Evolutionary conservation across 1,140 invertebrate genomes (phyloP).

Genomic region (Euborellia annulipes): DNA sequence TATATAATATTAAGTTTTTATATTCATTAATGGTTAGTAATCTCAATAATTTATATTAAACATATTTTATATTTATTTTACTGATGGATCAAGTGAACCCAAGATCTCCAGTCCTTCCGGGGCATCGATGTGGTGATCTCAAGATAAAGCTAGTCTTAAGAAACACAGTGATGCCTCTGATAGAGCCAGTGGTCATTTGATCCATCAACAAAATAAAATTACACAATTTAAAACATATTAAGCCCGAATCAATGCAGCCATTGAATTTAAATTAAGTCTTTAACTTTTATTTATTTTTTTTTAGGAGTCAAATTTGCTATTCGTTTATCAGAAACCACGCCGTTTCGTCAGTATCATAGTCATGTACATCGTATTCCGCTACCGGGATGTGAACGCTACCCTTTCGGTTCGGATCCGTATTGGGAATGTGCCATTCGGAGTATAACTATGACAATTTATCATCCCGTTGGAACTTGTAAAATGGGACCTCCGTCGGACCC

Average conservation of each 20-base stretch:
- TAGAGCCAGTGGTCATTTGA: no score
- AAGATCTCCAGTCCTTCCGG: no score
- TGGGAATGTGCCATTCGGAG: conserved; percentile 73
- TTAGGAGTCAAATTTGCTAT: conserved; percentile 41
- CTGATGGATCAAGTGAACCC: no score
- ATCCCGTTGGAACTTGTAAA: conserved; percentile 37
- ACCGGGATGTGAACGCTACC: conserved; percentile 57
- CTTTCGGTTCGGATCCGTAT: conserved; percentile 60
- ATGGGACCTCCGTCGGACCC: conserved; percentile 65
- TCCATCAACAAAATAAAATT: no score
- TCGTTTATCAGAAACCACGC: conserved; percentile 49
- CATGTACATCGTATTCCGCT: conserved; percentile 53
- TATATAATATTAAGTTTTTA: no score
- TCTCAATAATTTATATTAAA: no score
- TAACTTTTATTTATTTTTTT: conserved; percentile 9
- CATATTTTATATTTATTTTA: no score
- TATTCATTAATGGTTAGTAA: no score
- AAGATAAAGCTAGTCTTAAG: no score
- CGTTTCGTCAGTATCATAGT: conserved; percentile 66
- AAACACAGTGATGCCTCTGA: no score
- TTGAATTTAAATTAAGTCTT: conserved; percentile 1
- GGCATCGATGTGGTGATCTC: no score
- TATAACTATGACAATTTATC: conserved; percentile 72
- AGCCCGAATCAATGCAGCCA: conserved; percentile 11
- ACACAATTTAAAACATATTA: no score